A percentile compares a stretch with the other conserved stretches of the same genome.
phyloP scores from a whole-genome alignment of 1,140 invertebrate species.

The Lerema accius region DNA sequence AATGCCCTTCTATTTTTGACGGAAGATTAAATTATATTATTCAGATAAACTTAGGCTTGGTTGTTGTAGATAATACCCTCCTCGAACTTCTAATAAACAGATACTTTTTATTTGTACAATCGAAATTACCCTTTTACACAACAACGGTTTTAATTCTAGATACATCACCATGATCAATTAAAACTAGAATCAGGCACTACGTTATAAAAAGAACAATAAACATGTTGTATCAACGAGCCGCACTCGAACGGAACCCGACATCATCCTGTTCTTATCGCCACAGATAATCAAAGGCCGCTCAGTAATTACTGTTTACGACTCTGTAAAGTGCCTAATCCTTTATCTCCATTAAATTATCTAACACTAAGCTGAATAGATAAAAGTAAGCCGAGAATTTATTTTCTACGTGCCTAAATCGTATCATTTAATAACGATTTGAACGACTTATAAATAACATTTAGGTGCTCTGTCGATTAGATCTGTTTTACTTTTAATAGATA shows the following conservation, averaged over 20 bases:
- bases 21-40: too few species aligned
- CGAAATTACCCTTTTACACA: too few species aligned
- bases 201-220: background rate
- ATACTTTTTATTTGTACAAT: too few species aligned
- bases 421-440: background rate
- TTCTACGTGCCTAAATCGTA: background rate
- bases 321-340: constrained; percentile 11
- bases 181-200: background rate
- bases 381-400: constrained; percentile 21
- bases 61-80: too few species aligned
- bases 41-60: too few species aligned
- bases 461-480: too few species aligned
- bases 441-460: background rate
- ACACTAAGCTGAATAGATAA: constrained; percentile 20
- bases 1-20: too few species aligned
- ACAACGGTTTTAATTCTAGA: too few species aligned
- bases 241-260: background rate
- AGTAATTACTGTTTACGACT: constrained; percentile 35
- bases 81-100: too few species aligned
- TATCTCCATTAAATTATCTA: constrained; percentile 29
- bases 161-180: background rate
- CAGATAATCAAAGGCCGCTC: constrained; percentile 18
- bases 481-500: too few species aligned
- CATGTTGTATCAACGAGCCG: too few species aligned
- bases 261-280: constrained; percentile 9